Evolutionary conservation across 2,888 invertebrate species (phyloP), one percentile per base, ranked within the genome.

Genomic region (Oscheius sp.): DNA sequence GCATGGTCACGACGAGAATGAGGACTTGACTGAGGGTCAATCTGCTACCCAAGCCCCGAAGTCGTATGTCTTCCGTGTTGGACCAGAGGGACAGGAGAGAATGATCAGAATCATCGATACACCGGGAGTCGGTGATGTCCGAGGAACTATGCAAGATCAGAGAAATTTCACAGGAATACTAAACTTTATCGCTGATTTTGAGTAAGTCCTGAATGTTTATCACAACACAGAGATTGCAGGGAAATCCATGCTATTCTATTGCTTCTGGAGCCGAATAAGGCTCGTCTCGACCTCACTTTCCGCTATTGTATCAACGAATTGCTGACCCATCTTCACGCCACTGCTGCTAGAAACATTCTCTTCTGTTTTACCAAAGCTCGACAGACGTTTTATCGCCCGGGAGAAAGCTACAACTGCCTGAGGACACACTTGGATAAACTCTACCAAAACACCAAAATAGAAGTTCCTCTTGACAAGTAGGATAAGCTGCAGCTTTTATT

Each of bases 311-410:
- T 85, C 59, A 73, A 77, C 18, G 80, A 86, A 55, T 56, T 85
- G 9, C 71, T 85, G 27, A 73, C 74, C 1, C 73, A 84, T 52
- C 73, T 85, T 29, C 81, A 86, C 69, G 69, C 70, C 53, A 66
- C 63, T 52, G 84, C 83, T 18, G 72, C 73, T 12, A 66, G 75
- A 29, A 85, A 85, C 69, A 80, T 85, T 43, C 52, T 81, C n/a
- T 85, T 85, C 58, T 68, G 74, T 29, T 86, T 86, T 69, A 85
- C 85, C 35, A 80, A 85, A 43, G 52, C 79, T 3, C 12, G 53
- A 74, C 16, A 59, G 21, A 45, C 29, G 2, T 1, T 2, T n/a
- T 66, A 66, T 16, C 43, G 6, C 1, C 52, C 66, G 16, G 52
- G 52, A 6, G 66, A 66, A 29, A 52, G 45, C 16, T 46, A 23